These are phyloP conservation scores for Pipistrellus kuhlii DNA, from an alignment of 2,797 vertebrate genomes.

Conservation along the genomic window DNA sequence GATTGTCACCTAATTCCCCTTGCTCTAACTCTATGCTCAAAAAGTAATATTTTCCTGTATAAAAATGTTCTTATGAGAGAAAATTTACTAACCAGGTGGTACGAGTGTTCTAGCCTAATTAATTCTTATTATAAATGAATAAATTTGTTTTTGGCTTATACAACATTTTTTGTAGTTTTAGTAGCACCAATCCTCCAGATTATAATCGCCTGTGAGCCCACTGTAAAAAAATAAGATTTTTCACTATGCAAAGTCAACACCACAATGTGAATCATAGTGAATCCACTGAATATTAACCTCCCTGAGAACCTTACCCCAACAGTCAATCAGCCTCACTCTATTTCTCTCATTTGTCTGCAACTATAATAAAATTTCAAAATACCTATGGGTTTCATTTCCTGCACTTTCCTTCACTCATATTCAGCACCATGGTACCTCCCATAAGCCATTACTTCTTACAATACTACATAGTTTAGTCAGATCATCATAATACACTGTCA, in stretches of 20 bases:
- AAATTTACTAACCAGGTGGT: constrained; percentile 31
- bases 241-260: not conserved
- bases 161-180: constrained; percentile 46
- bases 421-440: not conserved
- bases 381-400: not conserved
- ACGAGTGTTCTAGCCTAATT: not conserved
- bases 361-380: constrained; percentile 36
- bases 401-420: not conserved
- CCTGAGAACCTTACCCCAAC: not conserved
- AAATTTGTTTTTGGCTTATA: constrained; percentile 48
- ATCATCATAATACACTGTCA: not conserved
- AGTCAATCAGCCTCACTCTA: not conserved
- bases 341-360: constrained; percentile 28
- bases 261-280: not conserved
- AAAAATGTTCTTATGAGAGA: constrained; percentile 16
- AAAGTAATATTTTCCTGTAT: constrained; percentile 30
- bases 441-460: not conserved
- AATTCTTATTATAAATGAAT: constrained; percentile 59
- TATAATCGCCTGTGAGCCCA: not conserved
- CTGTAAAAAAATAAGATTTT: not conserved
- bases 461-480: not conserved
- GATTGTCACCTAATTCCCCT: not conserved
- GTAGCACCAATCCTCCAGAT: not conserved
- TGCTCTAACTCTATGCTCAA: constrained; percentile 4
- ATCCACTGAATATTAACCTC: not conserved